These are phyloP conservation scores for Alectoris magna DNA, from an alignment of 2,797 vertebrate genomes.

Conservation along the genomic window DNA sequence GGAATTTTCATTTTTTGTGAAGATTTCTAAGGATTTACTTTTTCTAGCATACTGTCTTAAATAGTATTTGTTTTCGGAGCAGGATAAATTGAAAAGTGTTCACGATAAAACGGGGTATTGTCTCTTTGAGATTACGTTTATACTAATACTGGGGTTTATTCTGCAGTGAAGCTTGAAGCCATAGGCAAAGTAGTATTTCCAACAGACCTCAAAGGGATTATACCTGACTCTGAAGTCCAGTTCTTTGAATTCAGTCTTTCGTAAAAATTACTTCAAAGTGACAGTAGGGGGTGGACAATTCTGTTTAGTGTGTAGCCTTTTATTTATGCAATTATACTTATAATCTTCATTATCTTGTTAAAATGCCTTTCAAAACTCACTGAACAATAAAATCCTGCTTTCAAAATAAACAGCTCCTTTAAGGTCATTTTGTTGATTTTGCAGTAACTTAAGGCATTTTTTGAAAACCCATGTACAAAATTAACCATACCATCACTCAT, in stretches of 20 bases:
- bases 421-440: background rate
- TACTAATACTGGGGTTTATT: background rate
- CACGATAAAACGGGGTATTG: background rate
- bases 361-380: background rate
- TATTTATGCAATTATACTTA: background rate
- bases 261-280: background rate
- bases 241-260: background rate
- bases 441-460: background rate
- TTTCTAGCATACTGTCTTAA: background rate
- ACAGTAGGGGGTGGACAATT: background rate
- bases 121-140: background rate
- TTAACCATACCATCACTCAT: background rate
- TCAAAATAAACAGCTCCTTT: background rate
- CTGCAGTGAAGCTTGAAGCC: background rate
- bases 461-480: background rate
- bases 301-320: background rate
- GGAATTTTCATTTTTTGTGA: background rate
- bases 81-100: background rate
- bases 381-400: background rate
- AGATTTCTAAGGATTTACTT: background rate
- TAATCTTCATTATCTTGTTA: background rate
- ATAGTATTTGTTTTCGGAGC: background rate
- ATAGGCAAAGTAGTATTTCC: background rate
- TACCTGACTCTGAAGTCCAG: background rate
- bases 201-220: background rate